Base-by-base conservation (phyloP, 1,140 invertebrate species). In the Meteorus sp. region DNA sequence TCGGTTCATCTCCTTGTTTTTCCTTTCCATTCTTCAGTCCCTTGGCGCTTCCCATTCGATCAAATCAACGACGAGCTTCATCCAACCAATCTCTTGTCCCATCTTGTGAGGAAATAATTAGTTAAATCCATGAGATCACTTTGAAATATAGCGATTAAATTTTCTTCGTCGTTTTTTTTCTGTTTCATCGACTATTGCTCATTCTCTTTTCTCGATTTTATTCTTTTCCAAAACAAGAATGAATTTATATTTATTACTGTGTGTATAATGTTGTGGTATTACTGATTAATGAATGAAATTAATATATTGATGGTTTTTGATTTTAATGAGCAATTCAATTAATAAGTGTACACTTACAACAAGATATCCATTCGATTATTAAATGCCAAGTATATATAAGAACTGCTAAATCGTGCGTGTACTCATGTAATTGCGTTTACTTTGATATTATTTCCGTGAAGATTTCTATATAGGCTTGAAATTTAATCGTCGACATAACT, bases 1-100 rank as follows among this genome's bases (percentile, higher is more conserved):
- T 37, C 19, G 13, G 1, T 35, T 43, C 22, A 1, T 59, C 15
- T 35, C 15, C 22, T 55, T 19, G 13, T 25, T 22, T 29, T 37
- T 41, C 45, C 1, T 22, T 35, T 35, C 15, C 7, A 11, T 39
- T 29, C 11, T 53, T 61, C 17, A 52, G 17, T 27, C 56, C 31
- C 50, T 47, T 63, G 60, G 59, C 58, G 62, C 57, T 48, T 59
- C 58, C 44, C 62, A 35, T 39, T 15, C 44, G 43, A 15, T 48
- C 27, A 37, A 35, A n/a, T 57, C 29, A 17, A 57, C 44, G 29
- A 39, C n/a, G 19, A 5, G 9, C 23, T 45, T 39, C 27, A 22
- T 19, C 44, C 43, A 31, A 50, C n/a, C n/a, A n/a, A 57, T 57
- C 50, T 50, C 20, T 37, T 48, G 43, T 35, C 45, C 45, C 45